Evolutionary conservation across 1,140 invertebrate species (phyloP).

Genomic region (Paralvinella palmiformis): DNA sequence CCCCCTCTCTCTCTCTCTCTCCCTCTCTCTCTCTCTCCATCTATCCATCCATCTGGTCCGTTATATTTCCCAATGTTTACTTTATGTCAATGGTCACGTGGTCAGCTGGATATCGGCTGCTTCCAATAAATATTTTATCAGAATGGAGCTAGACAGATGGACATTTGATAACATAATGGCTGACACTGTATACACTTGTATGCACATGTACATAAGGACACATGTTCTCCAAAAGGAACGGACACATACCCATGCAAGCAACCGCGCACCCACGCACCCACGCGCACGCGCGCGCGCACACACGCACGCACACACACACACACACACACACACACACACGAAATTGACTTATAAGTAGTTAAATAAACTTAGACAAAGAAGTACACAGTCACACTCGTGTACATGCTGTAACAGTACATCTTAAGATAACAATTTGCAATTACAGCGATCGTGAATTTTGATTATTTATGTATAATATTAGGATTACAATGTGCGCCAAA

Average conservation of each 20-base stretch:
- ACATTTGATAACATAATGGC: not conserved
- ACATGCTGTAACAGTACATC: no score
- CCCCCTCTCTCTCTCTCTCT: no score
- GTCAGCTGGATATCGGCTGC: not conserved
- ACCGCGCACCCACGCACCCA: not conserved
- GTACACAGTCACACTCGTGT: no score
- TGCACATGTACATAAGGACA: not conserved
- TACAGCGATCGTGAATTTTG: no score
- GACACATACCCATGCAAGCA: no score
- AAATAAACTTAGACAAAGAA: not conserved
- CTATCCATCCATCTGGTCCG: no score
- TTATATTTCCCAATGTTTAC: no score
- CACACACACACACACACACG: not conserved
- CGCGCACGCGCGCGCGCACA: not conserved
- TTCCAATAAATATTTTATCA: not conserved
- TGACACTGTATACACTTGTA: no score
- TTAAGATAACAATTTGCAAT: no score
- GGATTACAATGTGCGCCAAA: no score
- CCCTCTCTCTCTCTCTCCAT: no score
- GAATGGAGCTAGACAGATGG: not conserved
- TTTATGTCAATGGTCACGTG: not conserved
- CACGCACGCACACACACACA: conserved; percentile 1
- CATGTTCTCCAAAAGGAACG: not conserved
- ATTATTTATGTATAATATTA: no score
- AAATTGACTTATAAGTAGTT: not conserved